Conservation (phyloP, 2,888 invertebrate species). For the Steinernema scapterisci region DNA sequence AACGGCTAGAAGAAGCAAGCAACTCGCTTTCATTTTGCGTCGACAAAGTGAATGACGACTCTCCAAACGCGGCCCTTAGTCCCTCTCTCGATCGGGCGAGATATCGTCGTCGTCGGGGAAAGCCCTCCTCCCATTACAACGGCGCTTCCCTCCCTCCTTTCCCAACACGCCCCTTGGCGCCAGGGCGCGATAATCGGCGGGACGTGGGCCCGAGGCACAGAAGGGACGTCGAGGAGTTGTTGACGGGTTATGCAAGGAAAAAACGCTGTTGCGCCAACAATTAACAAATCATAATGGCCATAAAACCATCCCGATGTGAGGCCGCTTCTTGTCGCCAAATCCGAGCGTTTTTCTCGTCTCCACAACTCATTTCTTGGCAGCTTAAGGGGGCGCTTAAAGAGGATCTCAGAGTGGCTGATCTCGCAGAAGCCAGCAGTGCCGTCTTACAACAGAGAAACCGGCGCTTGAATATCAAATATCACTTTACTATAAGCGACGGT, state of each 20-base stretch:
- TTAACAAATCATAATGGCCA: slow-evolving; percentile 9
- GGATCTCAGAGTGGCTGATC: too few species aligned
- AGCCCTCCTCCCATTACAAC: slow-evolving; percentile 31
- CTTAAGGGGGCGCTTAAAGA: too few species aligned
- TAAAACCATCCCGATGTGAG: not conserved
- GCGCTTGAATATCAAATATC: not conserved
- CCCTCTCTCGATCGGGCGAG: not conserved
- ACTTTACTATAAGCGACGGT: too few species aligned
- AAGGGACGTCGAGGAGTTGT: slow-evolving; percentile 1
- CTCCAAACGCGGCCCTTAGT: slow-evolving; percentile 18
- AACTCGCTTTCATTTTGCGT: slow-evolving; percentile 20
- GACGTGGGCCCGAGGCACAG: slow-evolving; percentile 1
- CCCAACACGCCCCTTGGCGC: slow-evolving; percentile 20
- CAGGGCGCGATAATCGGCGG: not conserved
- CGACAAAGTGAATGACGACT: slow-evolving; percentile 9
- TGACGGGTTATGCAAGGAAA: not conserved
- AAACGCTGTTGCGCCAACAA: slow-evolving; percentile 12
- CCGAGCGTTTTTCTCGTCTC: too few species aligned
- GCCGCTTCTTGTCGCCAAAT: too few species aligned
- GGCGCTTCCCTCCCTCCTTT: not conserved
- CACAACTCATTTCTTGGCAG: too few species aligned
- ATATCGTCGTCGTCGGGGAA: not conserved
- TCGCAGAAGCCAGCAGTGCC: not conserved
- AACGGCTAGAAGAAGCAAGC: slow-evolving; percentile 22
- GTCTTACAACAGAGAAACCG: not conserved